Base-by-base conservation (phyloP, 2,888 invertebrate genomes). In the Phengaris alcon region DNA sequence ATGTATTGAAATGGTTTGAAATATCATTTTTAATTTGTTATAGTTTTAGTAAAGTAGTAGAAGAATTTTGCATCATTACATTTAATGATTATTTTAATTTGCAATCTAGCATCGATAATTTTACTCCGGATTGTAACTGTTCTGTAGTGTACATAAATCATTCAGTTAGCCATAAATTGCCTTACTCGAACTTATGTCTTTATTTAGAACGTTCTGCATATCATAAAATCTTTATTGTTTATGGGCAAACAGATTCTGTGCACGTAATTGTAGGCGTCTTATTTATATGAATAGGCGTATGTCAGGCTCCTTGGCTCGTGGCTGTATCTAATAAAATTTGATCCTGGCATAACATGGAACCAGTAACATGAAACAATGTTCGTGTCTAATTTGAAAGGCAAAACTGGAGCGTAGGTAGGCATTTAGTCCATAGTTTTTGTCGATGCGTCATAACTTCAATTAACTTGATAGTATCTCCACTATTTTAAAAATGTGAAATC, bases 211-310 rank as follows among this genome's bases (percentile, higher is more conserved):
- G 12, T 44, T 64, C 35, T 35, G 13, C 44, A 35, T 64, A 64
- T 64, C 64, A 64, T 64, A 64, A 64, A 64, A 64, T 64, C 64
- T 64, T 64, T 64, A 64, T 64, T 64, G 64, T 64, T 64, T 64
- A 64, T 64, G 35, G 35, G 12, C 64, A 64, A 12, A 64, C 64
- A 64, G 64, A 64, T 44, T 64, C 35, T 35, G 64, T 44, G 64
- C 64, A 64, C 64, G 64, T 64, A 35, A 64, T 64, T 12, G 64
- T 64, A 64, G 64, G 64, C 64, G 64, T 64, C 64, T 64, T 64
- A 64, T 64, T 64, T 64, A 64, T 64, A 64, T 64, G 64, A 64
- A 64, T 64, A 64, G 64, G 64, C 64, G 5, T 12, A 64, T 7
- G 64, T 64, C 64, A 64, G 64, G 44, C 64, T 64, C 6, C 64